Evolutionary conservation across 2,888 invertebrate species (phyloP).

Genomic region (Neoaliturus tenellus): DNA sequence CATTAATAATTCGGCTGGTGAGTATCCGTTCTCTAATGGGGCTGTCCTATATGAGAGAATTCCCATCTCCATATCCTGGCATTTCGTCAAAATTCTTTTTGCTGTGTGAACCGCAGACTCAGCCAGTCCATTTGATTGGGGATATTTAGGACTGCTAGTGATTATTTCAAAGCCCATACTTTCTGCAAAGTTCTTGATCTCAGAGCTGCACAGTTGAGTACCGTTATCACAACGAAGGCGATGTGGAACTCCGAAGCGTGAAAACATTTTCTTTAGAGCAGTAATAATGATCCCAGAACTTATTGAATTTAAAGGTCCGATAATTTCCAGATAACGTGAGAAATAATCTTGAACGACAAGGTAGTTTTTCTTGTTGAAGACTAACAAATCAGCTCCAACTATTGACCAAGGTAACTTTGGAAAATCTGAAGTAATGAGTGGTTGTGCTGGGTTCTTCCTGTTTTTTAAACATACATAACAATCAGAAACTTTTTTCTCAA

Average conservation of each 20-base stretch:
- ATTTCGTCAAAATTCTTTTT: background rate
- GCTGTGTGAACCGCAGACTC: constrained; percentile 52
- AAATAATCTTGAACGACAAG: no score
- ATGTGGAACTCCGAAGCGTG: constrained; percentile 42
- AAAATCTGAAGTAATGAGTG: constrained; percentile 1
- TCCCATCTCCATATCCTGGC: background rate
- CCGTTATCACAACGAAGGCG: constrained; percentile 51
- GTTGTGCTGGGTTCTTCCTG: background rate
- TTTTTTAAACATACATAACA: no score
- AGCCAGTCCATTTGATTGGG: constrained; percentile 51
- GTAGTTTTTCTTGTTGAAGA: background rate
- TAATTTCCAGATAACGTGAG: background rate
- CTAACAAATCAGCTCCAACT: constrained; percentile 20
- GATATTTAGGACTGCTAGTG: constrained; percentile 54
- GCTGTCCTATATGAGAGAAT: no score
- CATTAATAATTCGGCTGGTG: no score
- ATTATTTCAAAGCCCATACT: constrained; percentile 19
- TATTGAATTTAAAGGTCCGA: background rate
- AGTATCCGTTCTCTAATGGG: no score
- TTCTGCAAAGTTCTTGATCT: constrained; percentile 15
- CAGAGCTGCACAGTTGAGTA: background rate
- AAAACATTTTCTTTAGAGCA: constrained; percentile 1
- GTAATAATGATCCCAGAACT: constrained; percentile 12
- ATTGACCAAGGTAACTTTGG: constrained; percentile 44
- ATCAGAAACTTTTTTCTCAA: no score